Percentiles rank a stretch among this genome's conserved stretches.
phyloP scores from a whole-genome alignment of 2,888 invertebrate species.

The Thymelicus lineola region DNA sequence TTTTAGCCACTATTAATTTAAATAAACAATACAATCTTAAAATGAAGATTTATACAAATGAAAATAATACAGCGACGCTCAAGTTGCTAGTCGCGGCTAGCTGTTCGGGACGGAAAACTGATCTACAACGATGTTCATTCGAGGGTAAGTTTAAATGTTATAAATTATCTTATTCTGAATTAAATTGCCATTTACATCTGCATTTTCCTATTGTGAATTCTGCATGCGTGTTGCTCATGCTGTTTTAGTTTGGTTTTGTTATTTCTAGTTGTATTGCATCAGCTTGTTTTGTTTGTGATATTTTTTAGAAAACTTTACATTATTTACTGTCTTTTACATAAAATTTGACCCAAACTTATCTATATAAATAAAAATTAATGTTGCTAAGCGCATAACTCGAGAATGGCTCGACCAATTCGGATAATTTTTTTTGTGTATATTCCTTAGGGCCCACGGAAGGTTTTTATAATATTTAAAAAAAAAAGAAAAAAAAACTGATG shows the following conservation, averaged over 20 bases:
- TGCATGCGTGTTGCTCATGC: neutral
- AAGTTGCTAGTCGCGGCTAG: slow-evolving; percentile 90
- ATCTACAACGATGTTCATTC: slow-evolving; percentile 84
- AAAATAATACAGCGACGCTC: slow-evolving; percentile 90
- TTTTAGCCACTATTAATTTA: neutral
- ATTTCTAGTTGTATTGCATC: slow-evolving; percentile 7
- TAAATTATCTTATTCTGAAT: slow-evolving; percentile 31
- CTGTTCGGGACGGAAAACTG: slow-evolving; percentile 84
- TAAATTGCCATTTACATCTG: slow-evolving; percentile 37
- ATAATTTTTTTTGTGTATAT: no score
- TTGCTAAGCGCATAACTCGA: no score
- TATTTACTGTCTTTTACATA: no score
- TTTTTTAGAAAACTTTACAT: no score
- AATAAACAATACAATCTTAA: slow-evolving; percentile 50
- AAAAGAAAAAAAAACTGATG: no score
- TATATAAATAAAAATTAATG: no score
- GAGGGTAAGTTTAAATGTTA: slow-evolving; percentile 78
- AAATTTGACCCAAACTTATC: no score
- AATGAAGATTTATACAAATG: slow-evolving; percentile 91
- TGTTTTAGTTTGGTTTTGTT: neutral
- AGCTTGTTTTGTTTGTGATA: neutral
- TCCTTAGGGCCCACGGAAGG: no score
- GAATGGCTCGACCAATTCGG: no score
- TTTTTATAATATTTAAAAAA: no score
- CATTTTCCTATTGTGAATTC: neutral